Percentiles rank a stretch among this genome's conserved stretches.
These are phyloP conservation scores for Grammomys dolichurus DNA, from an alignment of 2,113 vertebrate species.

Conservation along the genomic window DNA sequence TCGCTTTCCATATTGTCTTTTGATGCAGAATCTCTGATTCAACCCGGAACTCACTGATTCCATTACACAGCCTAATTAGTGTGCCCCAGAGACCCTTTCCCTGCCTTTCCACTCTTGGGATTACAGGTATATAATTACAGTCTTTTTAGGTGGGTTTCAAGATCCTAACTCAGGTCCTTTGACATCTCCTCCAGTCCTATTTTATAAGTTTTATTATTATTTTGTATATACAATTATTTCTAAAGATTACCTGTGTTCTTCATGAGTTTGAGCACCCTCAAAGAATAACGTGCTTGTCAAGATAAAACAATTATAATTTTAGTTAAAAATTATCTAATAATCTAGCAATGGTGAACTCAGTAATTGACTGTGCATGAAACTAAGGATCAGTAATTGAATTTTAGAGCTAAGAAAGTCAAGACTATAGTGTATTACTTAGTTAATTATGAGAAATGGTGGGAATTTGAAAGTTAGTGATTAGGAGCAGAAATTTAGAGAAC, in stretches of 20 bases:
- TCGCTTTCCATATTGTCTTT: not conserved
- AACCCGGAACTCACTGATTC: not conserved
- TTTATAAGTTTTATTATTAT: not conserved
- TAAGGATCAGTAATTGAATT: slow-evolving; percentile 4
- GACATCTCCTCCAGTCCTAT: not conserved
- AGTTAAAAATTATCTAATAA: slow-evolving; percentile 25
- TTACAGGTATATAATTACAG: not conserved
- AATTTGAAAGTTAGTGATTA: not conserved
- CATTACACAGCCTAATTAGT: not conserved
- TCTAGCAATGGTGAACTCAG: not conserved
- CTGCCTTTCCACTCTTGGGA: not conserved
- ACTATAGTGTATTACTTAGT: not conserved
- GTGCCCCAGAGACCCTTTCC: not conserved
- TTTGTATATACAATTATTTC: not conserved
- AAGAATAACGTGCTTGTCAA: not conserved
- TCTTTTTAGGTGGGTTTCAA: not conserved
- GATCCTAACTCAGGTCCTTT: not conserved
- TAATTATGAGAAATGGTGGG: not conserved
- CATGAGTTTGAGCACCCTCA: slow-evolving; percentile 10
- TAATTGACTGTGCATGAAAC: not conserved
- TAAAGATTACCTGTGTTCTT: not conserved
- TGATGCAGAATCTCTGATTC: not conserved
- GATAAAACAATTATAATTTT: slow-evolving; percentile 12
- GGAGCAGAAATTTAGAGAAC: slow-evolving; percentile 37
- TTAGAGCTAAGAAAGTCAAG: slow-evolving; percentile 22